These are phyloP conservation scores for Notodonta dromedarius DNA, from an alignment of 2,888 invertebrate species.

Conservation along the genomic window DNA sequence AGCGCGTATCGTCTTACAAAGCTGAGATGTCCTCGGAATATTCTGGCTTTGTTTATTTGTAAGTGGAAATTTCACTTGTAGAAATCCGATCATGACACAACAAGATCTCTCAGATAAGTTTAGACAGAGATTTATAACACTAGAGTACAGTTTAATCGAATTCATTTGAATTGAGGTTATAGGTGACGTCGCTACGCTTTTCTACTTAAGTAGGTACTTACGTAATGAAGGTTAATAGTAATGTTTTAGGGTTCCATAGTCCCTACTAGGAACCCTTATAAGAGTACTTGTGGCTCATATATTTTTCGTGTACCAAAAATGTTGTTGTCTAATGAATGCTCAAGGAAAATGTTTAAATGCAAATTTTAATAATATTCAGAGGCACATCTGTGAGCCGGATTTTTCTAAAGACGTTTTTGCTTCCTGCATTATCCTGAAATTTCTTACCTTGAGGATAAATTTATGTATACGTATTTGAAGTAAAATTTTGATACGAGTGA, in stretches of 20 bases:
- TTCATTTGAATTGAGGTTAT: background rate
- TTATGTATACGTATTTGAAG: background rate
- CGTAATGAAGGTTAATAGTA: background rate
- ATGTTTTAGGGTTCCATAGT: too few species aligned
- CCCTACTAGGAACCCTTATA: too few species aligned
- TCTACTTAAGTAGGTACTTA: background rate
- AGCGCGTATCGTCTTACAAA: background rate
- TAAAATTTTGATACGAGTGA: background rate
- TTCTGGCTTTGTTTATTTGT: background rate
- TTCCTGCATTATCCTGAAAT: background rate
- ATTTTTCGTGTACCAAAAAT: background rate
- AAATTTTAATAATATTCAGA: background rate
- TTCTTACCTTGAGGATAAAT: background rate
- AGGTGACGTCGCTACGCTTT: background rate
- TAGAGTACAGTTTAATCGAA: background rate
- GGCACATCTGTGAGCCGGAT: background rate
- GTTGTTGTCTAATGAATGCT: background rate
- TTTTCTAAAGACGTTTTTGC: background rate
- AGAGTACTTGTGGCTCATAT: too few species aligned
- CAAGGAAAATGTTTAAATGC: background rate
- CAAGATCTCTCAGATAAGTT: slow-evolving; percentile 1
- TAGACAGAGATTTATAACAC: background rate
- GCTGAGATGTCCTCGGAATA: background rate
- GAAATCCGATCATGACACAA: background rate
- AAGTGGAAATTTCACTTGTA: background rate